phyloP scores from a whole-genome alignment of 2,797 vertebrate genomes.

The Oreochromis grahami region DNA sequence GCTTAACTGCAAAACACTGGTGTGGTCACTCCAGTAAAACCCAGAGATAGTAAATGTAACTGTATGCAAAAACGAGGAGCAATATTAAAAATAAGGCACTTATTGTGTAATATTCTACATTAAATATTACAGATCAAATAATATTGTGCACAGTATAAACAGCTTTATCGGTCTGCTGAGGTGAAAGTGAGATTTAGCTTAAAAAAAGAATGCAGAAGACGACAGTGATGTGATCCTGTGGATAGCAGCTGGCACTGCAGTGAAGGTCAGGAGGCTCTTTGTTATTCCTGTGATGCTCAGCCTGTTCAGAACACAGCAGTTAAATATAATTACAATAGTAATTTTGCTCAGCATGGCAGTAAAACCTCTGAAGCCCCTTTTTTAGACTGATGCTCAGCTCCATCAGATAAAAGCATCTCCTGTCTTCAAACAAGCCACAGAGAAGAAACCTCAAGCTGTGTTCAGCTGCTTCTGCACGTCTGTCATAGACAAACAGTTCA shows the following conservation, averaged over 20 bases:
- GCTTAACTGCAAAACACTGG: neutral
- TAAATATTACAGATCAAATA: neutral
- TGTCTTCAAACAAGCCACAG: slow-evolving; percentile 26
- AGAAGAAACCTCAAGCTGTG: neutral
- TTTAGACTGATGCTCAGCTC: neutral
- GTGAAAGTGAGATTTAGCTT: neutral
- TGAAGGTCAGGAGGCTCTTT: neutral
- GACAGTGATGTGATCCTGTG: neutral
- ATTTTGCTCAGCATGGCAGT: neutral
- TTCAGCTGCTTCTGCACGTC: slow-evolving; percentile 16
- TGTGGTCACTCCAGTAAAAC: neutral
- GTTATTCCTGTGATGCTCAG: fast-evolving
- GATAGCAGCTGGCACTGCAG: neutral
- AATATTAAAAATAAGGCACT: neutral
- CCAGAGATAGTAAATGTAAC: neutral
- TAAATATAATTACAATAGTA: neutral
- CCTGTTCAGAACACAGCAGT: neutral
- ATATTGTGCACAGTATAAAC: neutral
- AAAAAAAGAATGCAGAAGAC: neutral
- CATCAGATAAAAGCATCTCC: slow-evolving; percentile 11
- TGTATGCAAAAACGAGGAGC: neutral
- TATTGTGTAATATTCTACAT: fast-evolving
- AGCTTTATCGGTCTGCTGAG: neutral
- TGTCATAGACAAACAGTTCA: slow-evolving; percentile 31
- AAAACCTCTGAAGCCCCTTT: neutral